phyloP scores from a whole-genome alignment of 2,797 vertebrate species.

The Coluber constrictor region DNA sequence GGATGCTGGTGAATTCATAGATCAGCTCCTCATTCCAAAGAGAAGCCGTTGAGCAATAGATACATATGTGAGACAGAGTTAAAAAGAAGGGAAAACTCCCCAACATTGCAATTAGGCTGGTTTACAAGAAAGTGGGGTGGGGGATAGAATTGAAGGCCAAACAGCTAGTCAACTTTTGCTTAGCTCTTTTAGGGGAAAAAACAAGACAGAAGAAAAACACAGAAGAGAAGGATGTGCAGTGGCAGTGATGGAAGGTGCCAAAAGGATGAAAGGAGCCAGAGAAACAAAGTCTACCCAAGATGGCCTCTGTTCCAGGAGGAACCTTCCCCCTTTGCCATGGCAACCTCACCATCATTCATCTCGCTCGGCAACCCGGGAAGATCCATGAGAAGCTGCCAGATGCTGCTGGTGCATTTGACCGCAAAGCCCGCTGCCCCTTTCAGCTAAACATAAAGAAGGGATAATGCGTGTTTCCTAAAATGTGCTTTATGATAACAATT shows the following conservation, averaged over 20 bases:
- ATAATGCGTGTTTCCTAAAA: conserved; percentile 84
- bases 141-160: not conserved
- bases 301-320: not conserved
- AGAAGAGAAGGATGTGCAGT: not conserved
- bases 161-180: not conserved
- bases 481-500: conserved; percentile 83
- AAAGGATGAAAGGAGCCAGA: conserved; percentile 9
- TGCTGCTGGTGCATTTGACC: conserved; percentile 47
- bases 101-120: not conserved
- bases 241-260: not conserved
- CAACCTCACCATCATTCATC: conserved; percentile 12
- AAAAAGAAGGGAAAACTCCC: not conserved
- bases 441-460: conserved; percentile 83
- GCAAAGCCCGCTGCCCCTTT: conserved; percentile 71
- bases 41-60: conserved; percentile 53
- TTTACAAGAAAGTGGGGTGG: not conserved
- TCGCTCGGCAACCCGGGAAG: conserved; percentile 50
- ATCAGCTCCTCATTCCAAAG: conserved; percentile 64
- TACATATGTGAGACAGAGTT: not conserved
- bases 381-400: conserved; percentile 50
- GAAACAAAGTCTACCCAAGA: not conserved
- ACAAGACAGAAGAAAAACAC: not conserved
- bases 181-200: not conserved
- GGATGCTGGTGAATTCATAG: conserved; percentile 67
- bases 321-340: not conserved